Percentiles rank a stretch among this genome's conserved stretches.
These are phyloP conservation scores for Drosophila murphyi DNA, from an alignment of 1,140 invertebrate species.

Conservation along the genomic window DNA sequence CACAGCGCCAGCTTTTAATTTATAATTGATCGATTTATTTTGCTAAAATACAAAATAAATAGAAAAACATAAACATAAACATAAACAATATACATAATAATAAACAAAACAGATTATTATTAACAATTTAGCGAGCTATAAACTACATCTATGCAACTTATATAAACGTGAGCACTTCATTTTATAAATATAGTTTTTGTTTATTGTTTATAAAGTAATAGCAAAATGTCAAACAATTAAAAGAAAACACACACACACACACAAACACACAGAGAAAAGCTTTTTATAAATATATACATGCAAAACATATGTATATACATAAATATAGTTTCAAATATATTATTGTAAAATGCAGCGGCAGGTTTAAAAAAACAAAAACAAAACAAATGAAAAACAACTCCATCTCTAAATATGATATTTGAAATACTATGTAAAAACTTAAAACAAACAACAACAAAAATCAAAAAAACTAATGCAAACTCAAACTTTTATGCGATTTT, in stretches of 20 bases:
- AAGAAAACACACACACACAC: conserved; percentile 4
- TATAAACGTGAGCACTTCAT: conserved; percentile 14
- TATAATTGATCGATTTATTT: conserved; percentile 24
- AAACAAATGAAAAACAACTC: conserved; percentile 6
- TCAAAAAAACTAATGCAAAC: conserved; percentile 11
- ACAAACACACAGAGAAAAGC: conserved; percentile 43
- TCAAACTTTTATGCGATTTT: conserved; percentile 30
- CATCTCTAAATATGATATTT: conserved; percentile 20
- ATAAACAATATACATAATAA: conserved; percentile 3
- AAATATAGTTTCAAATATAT: conserved; percentile 35
- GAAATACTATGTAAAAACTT: not conserved
- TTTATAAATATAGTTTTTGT: conserved; percentile 11
- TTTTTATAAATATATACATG: conserved; percentile 46
- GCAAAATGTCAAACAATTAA: conserved; percentile 43
- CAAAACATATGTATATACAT: conserved; percentile 18
- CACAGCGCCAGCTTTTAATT: conserved; percentile 39
- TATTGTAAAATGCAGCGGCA: conserved; percentile 40
- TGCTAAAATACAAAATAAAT: conserved; percentile 15
- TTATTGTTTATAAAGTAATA: conserved; percentile 37
- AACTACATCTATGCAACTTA: conserved; percentile 3
- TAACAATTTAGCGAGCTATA: conserved; percentile 16
- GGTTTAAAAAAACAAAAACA: conserved; percentile 19
- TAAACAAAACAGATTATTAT: not conserved
- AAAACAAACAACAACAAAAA: not conserved
- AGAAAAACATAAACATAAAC: conserved; percentile 1